Base-by-base conservation (phyloP, 2,888 invertebrate species). In the Catonia carolina region DNA sequence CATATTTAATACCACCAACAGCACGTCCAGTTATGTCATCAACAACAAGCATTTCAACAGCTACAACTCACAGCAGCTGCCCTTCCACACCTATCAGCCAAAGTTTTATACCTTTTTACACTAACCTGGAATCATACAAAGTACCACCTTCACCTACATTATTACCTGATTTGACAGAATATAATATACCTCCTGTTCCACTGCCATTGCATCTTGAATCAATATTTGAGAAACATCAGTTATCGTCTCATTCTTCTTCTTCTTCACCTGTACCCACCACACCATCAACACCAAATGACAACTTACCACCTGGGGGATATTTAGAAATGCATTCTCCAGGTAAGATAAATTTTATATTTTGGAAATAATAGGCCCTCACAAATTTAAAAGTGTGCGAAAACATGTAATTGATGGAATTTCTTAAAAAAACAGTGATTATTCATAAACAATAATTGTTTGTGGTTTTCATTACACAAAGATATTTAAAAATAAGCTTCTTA, bases 1-100 rank as follows among this genome's bases (percentile, higher is more conserved):
- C 74, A 7, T 77, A 77, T 61, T 70, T 73, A 53, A 72, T 81
- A 51, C 72, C 74, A 8, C 75, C 75, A n/a, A 74, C 76, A 57
- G 73, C 75, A 15, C 71, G 75, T 51, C 74, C 75, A 23, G 70
- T 77, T 45, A 60, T 61, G 63, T 42, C 60, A 6, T 51, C 57
- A 14, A 4, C 27, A 27, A 8, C 8, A 27, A 6, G 5, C 4
- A 6, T 27, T 6, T 27, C 27, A 27, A 27, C 8, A 8, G 5
- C 27, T 27, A 27, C 27, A 27, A 27, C 27, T 6, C 4, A 8
- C 8, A 27, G 4, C 8, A 27, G 27, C 8, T 57, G 61, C n/a
- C 56, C 64, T 22, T 42, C 60, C 12, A 54, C 58, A 47, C 37
- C 45, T 18, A 50, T 52, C 47, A 45, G 17, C 48, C 49, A 51